Evolutionary conservation across 2,797 vertebrate genomes (phyloP), one percentile per base, ranked within the genome.

Genomic region (Amniataba percoides): DNA sequence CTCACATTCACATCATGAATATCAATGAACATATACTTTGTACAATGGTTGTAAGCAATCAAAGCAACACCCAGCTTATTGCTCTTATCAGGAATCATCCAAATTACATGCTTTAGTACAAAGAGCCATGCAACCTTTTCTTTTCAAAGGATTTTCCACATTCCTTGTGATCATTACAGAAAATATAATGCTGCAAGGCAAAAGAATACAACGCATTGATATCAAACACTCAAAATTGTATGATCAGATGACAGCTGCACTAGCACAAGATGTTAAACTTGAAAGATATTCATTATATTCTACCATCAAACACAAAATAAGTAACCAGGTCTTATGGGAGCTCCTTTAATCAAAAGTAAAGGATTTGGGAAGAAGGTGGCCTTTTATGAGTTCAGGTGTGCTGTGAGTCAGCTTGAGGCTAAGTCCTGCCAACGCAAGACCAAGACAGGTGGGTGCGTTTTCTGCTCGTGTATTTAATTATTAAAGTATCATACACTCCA

Each of bases 1-100:
- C 40, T 77, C 49, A 46, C 48, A 59, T 69, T 65, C 64, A 71
- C 48, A 63, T 45, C 27, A 68, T 77, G 56, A 83, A 84, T 78
- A 67, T 77, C 46, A 64, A 58, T 83, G 62, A 73, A 59, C 18
- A n/a, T 55, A 64, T n/a, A 19, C 5, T 12, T 15, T 60, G 34
- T 59, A 31, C n/a, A 74, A 2, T 1, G 1, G 21, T 65, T 64
- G 9, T 45, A 48, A 46, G 75, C 27, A 51, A 31, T 59, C 8
- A 45, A 48, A 53, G 10, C 27, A 66, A 19, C 1, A 64, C 25
- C 55, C 36, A 19, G 34, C 23, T n/a, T 10, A 34, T 15, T 56
- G 31, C 23, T 71, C 4, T 57, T 73, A 61, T 15, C 27, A 21
- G 19, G 14, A 72, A 27, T 52, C 16, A 14, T 21, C 31, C 53